Percentiles rank a stretch among this genome's conserved stretches.
Evolutionary conservation across 64 coral and sea anemone genomes (phyloP).

Genomic region (Trachythela sp.): DNA sequence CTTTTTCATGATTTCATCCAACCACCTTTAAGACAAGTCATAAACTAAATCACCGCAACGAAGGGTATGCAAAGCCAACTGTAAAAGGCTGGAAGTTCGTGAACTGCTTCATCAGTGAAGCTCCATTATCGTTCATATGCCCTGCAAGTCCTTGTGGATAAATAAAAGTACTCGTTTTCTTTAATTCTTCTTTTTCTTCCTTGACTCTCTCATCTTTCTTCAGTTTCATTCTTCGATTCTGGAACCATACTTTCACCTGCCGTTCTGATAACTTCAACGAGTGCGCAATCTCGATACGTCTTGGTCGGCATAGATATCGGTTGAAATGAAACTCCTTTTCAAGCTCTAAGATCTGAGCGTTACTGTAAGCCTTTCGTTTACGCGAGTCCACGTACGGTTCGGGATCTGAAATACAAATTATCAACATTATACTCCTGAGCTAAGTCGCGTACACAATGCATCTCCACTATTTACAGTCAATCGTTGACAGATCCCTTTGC

Average conservation of each 20-base stretch:
- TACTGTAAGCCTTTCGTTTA: conserved; percentile 12
- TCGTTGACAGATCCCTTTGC: too few species aligned
- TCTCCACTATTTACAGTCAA: too few species aligned
- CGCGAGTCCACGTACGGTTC: conserved; percentile 15
- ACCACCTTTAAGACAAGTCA: not conserved
- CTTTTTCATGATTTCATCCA: not conserved
- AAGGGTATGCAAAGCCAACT: not conserved
- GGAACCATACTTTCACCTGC: conserved; percentile 7
- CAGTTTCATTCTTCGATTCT: conserved; percentile 12
- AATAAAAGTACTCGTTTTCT: not conserved
- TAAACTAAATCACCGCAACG: not conserved
- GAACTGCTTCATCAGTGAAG: not conserved
- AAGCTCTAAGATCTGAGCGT: conserved; percentile 4
- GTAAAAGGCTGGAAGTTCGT: not conserved
- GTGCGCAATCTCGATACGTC: not conserved
- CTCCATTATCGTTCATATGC: not conserved
- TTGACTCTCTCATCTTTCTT: conserved; percentile 6
- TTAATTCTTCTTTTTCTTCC: not conserved
- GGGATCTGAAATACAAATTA: not conserved
- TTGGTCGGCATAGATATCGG: conserved; percentile 10
- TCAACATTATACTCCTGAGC: not conserved
- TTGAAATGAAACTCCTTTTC: conserved; percentile 19
- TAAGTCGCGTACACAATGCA: not conserved
- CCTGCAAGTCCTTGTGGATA: not conserved
- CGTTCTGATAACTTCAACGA: conserved; percentile 3